Conservation (phyloP, 2,113 vertebrate genomes). For the Ellobius talpinus region DNA sequence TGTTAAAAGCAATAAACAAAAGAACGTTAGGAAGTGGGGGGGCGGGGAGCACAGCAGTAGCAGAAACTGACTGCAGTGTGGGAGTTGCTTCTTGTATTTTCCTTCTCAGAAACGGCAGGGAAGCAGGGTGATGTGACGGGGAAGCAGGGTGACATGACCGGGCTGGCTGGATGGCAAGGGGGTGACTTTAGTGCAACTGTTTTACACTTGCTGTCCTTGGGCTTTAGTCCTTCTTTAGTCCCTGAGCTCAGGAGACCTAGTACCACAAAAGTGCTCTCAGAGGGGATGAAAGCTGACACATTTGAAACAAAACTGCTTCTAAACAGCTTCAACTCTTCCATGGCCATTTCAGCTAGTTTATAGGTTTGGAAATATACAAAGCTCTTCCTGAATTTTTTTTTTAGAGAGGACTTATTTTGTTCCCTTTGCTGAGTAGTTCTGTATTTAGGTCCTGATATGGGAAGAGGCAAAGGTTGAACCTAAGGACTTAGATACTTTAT, state of each 20-base stretch:
- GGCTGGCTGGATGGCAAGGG: background rate
- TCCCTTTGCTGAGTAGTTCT: background rate
- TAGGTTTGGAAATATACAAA: constrained; percentile 9
- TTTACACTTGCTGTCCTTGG: background rate
- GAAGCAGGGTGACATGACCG: background rate
- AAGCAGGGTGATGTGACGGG: background rate
- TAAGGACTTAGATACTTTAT: background rate
- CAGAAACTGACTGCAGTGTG: constrained; percentile 24
- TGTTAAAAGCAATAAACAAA: constrained; percentile 74
- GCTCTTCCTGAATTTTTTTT: background rate
- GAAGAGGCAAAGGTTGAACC: background rate
- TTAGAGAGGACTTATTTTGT: background rate
- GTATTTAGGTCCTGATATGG: background rate
- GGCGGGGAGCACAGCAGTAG: constrained; percentile 75
- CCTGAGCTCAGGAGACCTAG: background rate
- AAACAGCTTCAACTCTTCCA: background rate
- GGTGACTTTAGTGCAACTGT: constrained; percentile 40
- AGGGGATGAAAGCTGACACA: background rate
- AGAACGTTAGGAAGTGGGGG: constrained; percentile 81
- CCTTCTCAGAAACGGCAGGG: background rate
- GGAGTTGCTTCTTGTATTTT: background rate
- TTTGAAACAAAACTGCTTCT: background rate
- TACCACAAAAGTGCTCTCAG: background rate
- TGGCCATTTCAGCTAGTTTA: background rate
- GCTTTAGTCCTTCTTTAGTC: background rate